Percentiles rank a stretch among this genome's conserved stretches.
Evolutionary conservation across 2,113 vertebrate genomes (phyloP).

Genomic region (Potamarius usumacintae): DNA sequence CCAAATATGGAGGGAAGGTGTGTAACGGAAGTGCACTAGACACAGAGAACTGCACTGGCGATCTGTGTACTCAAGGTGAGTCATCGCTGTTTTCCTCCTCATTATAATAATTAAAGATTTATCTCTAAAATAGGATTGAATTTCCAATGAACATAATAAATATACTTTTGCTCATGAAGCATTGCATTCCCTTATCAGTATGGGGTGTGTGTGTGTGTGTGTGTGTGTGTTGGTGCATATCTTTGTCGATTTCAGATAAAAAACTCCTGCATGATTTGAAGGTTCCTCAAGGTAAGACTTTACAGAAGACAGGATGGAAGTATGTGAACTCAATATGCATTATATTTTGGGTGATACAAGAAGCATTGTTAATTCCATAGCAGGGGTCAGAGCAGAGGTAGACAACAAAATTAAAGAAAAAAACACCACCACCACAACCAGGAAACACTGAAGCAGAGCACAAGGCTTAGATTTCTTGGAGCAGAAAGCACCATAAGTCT

Average conservation of each 20-base stretch:
- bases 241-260: conserved; percentile 82
- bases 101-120: not conserved
- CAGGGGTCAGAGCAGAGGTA: not conserved
- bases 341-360: not conserved
- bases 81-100: conserved; percentile 3
- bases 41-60: conserved; percentile 91
- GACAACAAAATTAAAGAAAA: not conserved
- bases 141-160: not conserved
- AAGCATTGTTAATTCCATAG: not conserved
- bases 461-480: not conserved
- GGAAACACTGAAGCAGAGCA: not conserved
- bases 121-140: not conserved
- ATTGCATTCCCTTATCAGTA: not conserved
- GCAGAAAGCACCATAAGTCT: not conserved
- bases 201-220: not conserved
- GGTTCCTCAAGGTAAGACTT: conserved; percentile 85
- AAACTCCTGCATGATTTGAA: conserved; percentile 91
- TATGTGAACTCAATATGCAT: not conserved
- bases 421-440: not conserved
- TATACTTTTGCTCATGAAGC: not conserved
- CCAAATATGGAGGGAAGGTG: conserved; percentile 82
- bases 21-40: conserved; percentile 85
- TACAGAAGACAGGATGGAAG: not conserved
- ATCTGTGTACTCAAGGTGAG: conserved; percentile 91
- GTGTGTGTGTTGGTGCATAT: conserved; percentile 45